A percentile compares a stretch with the other conserved stretches of the same genome.
Evolutionary conservation across 1,140 invertebrate species (phyloP).

Genomic region (Zaprionus inermis): DNA sequence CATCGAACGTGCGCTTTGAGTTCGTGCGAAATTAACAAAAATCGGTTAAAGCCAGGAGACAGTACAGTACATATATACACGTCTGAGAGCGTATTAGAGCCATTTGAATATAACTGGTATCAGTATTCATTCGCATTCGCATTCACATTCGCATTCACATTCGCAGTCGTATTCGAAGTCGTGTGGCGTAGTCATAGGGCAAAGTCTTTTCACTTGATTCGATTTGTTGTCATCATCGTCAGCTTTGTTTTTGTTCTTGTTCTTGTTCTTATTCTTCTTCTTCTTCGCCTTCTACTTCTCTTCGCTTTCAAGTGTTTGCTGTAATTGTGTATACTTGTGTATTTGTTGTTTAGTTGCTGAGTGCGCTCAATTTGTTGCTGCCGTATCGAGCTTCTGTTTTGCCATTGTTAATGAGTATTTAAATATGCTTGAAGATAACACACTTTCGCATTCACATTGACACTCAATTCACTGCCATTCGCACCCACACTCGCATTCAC

Average conservation of each 20-base stretch:
- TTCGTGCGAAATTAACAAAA: constrained; percentile 6
- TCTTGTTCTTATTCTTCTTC: not conserved
- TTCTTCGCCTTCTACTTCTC: constrained; percentile 1
- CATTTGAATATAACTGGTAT: constrained; percentile 4
- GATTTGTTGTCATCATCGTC: constrained; percentile 62
- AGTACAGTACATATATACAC: not conserved
- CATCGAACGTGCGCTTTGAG: constrained; percentile 36
- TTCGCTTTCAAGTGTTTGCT: constrained; percentile 39
- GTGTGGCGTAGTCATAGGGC: constrained; percentile 74
- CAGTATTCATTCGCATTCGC: not conserved
- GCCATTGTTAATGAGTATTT: constrained; percentile 56
- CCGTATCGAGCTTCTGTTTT: constrained; percentile 61
- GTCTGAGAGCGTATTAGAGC: constrained; percentile 1
- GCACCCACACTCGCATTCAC: not conserved
- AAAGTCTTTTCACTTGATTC: constrained; percentile 72
- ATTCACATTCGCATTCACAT: not conserved
- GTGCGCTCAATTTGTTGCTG: constrained; percentile 35
- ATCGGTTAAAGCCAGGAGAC: constrained; percentile 10
- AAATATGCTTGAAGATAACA: constrained; percentile 61
- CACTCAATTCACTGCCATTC: not conserved
- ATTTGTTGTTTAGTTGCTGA: constrained; percentile 57
- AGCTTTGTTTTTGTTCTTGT: constrained; percentile 29
- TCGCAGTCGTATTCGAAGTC: constrained; percentile 7
- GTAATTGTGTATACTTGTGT: constrained; percentile 39
- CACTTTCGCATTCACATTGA: not conserved